Percentiles rank a stretch among this genome's conserved stretches.
Evolutionary conservation across 1,140 invertebrate genomes (phyloP).

Genomic region (Elymnias hypermnestra): DNA sequence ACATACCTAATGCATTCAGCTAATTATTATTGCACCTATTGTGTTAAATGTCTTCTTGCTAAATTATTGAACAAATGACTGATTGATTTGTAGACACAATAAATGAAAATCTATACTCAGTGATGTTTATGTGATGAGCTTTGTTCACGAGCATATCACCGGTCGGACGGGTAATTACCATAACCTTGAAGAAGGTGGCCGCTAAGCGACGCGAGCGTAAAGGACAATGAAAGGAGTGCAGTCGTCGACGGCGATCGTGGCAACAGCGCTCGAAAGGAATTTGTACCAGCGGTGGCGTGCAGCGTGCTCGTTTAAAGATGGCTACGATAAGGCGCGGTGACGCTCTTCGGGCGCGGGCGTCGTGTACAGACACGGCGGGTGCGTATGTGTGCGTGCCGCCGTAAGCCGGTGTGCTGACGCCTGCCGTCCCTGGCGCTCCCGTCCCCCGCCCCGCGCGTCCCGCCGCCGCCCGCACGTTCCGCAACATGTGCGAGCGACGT

Average conservation of each 20-base stretch:
- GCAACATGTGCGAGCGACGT: conserved; percentile 62
- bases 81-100: background rate
- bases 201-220: conserved; percentile 30
- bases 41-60: background rate
- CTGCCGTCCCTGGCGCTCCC: conserved; percentile 49
- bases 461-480: conserved; percentile 57
- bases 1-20: too few relatives aligned
- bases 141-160: conserved; percentile 42
- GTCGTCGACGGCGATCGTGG: conserved; percentile 46
- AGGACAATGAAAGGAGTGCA: conserved; percentile 57
- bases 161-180: conserved; percentile 55
- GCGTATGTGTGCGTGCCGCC: conserved; percentile 35
- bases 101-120: background rate
- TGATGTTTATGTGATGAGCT: conserved; percentile 21
- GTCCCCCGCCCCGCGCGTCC: conserved; percentile 35
- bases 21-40: too few relatives aligned
- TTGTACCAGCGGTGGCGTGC: conserved; percentile 64
- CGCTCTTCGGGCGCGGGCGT: conserved; percentile 65
- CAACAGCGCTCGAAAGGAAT: conserved; percentile 55
- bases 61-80: background rate
- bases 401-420: conserved; percentile 45
- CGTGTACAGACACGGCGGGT: conserved; percentile 39
- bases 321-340: conserved; percentile 68
- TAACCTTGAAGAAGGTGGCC: conserved; percentile 49
- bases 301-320: conserved; percentile 69